Evolutionary conservation across 2,888 invertebrate genomes (phyloP), one percentile per base, ranked within the genome.

Genomic region (Scrobipalpa atriplicella): DNA sequence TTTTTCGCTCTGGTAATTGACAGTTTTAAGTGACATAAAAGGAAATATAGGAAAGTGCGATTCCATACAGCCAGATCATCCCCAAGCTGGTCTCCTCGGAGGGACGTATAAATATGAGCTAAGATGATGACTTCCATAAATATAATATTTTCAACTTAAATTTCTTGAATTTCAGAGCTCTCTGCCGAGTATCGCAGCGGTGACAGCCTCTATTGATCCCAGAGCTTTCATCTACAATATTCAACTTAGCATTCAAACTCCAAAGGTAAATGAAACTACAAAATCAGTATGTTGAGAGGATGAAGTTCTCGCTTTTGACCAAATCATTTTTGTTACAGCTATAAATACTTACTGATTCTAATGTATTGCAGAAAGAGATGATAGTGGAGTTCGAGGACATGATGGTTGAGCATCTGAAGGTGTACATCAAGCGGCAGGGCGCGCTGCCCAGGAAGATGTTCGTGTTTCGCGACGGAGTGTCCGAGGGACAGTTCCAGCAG

Each of bases 381-480:
- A 98, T 98, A 63, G 86, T 89, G 0, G 95, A 97, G 74, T 93
- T 98, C 75, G 91, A 95, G 72, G 89, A 94, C 0, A 96, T 97
- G 82, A 93, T 95, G 75, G 75, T 82, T 0, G 94, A 94, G 7
- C 96, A 97, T 68, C 83, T 98, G 62, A 75, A 83, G 1, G 88
- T 93, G 13, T 98, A 95, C 81, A 78, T 69, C 9, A 74, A 82
- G 5, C 79, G 84, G 11, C 94, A 94, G 1, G 80, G 80, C 0
- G 1, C 63, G 0, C 85, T 94, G 67, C 97, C 97, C 0, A 79
- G 81, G 60, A 94, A 93, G 72, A 95, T 98, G 63, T 94, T 96
- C 60, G 96, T 97, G 67, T 96, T 95, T 84, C 94, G 98, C 0
- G 98, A 98, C 80, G 98, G 98, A 0, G 98, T 98, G 0, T 96